Conservation (phyloP, 1,140 invertebrate genomes). For the Lycorma delicatula region DNA sequence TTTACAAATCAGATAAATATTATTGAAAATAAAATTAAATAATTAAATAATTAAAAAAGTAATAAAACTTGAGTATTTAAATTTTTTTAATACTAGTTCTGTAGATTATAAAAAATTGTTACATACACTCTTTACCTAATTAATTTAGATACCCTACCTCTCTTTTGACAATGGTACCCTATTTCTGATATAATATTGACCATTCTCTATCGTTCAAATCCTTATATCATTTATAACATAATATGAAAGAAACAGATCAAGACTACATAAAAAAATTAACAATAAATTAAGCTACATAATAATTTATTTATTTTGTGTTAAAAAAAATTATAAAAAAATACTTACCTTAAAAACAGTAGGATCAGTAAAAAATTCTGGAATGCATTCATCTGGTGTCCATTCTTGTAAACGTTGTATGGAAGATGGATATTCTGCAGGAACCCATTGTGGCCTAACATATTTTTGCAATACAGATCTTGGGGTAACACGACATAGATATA, state of each 20-base stretch:
- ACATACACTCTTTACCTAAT: too few relatives aligned
- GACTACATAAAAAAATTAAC: not conserved
- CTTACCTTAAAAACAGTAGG: slow-evolving; percentile 73
- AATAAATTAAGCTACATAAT: too few relatives aligned
- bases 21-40: not conserved
- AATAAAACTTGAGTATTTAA: too few relatives aligned
- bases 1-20: too few relatives aligned
- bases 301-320: not conserved
- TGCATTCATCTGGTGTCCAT: slow-evolving; percentile 98
- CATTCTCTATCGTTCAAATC: not conserved
- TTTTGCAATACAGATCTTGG: slow-evolving; percentile 79
- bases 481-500: slow-evolving; percentile 80
- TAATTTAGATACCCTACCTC: too few relatives aligned
- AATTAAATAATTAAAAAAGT: too few relatives aligned
- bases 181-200: too few relatives aligned
- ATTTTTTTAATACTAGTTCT: too few relatives aligned
- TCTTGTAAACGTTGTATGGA: slow-evolving; percentile 84
- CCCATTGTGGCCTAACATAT: slow-evolving; percentile 86
- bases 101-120: too few relatives aligned
- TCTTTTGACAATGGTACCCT: too few relatives aligned
- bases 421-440: slow-evolving; percentile 91
- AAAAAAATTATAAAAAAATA: slow-evolving; percentile 4
- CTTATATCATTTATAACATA: not conserved
- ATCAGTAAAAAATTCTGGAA: slow-evolving; percentile 92
- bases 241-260: not conserved